Evolutionary conservation across 2,797 vertebrate genomes (phyloP).

Genomic region (Aulostomus chinensis): DNA sequence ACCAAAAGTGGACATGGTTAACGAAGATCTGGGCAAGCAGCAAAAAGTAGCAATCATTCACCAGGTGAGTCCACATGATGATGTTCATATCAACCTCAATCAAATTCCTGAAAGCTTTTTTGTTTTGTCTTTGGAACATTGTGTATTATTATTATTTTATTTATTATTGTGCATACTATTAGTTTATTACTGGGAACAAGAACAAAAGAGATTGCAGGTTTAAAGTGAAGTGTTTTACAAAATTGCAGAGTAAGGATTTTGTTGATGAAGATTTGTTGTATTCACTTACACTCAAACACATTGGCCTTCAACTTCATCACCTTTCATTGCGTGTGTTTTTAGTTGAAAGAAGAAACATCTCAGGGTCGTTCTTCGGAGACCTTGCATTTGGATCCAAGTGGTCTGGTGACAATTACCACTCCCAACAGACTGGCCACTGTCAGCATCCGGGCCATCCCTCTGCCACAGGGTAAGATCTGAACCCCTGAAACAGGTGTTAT

Average conservation of each 20-base stretch:
- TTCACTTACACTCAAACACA: too few species aligned
- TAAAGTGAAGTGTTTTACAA: too few species aligned
- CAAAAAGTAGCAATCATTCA: conserved; percentile 94
- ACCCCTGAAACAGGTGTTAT: too few species aligned
- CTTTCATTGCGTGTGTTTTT: conserved; percentile 26
- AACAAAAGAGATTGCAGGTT: too few species aligned
- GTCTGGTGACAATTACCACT: conserved; percentile 89
- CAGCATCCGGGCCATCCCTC: conserved; percentile 85
- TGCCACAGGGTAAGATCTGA: conserved; percentile 82
- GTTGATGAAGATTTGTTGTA: too few species aligned
- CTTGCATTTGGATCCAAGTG: conserved; percentile 84
- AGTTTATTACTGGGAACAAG: too few species aligned
- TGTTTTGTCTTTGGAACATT: too few species aligned
- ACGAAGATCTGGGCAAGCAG: conserved; percentile 93
- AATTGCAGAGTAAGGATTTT: too few species aligned
- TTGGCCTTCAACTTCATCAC: not conserved
- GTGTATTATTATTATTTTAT: too few species aligned
- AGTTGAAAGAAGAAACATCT: conserved; percentile 85
- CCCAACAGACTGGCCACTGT: conserved; percentile 89
- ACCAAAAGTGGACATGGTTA: conserved; percentile 97
- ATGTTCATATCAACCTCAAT: too few species aligned
- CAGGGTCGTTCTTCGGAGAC: conserved; percentile 84
- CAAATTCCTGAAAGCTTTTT: too few species aligned
- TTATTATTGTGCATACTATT: too few species aligned
- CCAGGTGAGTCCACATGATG: conserved; percentile 74